Base-by-base conservation (phyloP, 2,113 vertebrate species). In the Delphinapterus leucas region DNA sequence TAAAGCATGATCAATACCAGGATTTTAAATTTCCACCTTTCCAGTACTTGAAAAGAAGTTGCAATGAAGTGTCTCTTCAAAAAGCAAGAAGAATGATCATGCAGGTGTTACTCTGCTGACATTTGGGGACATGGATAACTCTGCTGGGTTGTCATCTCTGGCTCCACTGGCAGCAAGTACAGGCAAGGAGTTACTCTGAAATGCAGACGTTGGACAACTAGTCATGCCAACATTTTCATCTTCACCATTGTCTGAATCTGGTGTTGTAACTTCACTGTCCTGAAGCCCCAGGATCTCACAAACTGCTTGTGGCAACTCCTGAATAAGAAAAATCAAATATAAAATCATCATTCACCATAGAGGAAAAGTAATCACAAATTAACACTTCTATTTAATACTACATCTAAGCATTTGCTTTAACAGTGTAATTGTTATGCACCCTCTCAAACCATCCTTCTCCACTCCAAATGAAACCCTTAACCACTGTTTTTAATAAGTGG, bases 231-330 rank as follows among this genome's bases (percentile, higher is more conserved):
- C 96, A 14, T 96, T 98, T 85, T 99, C 99, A 63, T 99, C 98
- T 96, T 99, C 99, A 28, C 98, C 98, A 1, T 36, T 93, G 23
- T 99, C 98, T 0, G 98, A 98, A 87, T 98, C 97, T 0, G 98
- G 97, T 6, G 97, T 97, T 33, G 97, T 93, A 41, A 96, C 88
- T n/a, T 98, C 97, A 11, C 98, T 99, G 94, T 94, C 95, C 73
- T 99, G 98, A 49, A 99, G 98, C 31, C 99, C 99, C 97, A 99
- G 97, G 88, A 99, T 99, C 96, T 99, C 98, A 94, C 98, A 98
- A 81, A 99, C 98, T 58, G 99, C 98, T 96, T 98, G 99, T 94
- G 99, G 99, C 93, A 99, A 98, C 96, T 99, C 99, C 99, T 99
- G 97, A 38, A 97, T 79, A 93, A 38, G 17, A 95, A 96, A 96